Conservation (phyloP, 2,797 vertebrate genomes). For the Podarcis lilfordi region DNA sequence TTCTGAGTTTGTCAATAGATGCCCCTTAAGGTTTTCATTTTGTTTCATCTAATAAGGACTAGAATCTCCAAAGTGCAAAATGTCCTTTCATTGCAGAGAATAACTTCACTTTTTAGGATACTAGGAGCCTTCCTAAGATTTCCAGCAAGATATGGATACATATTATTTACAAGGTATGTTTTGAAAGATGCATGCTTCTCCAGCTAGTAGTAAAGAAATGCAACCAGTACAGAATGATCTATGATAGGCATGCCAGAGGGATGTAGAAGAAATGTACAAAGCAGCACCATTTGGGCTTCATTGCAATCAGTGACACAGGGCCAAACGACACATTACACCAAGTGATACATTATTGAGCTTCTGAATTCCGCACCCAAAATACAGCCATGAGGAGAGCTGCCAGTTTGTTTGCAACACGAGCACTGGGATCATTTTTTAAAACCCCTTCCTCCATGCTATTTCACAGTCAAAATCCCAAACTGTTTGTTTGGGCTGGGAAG, state of each 20-base stretch:
- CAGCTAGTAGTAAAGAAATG: background rate
- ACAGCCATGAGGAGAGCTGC: background rate
- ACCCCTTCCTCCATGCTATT: background rate
- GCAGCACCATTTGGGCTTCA: background rate
- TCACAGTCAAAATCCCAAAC: background rate
- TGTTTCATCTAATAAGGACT: background rate
- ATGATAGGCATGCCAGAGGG: background rate
- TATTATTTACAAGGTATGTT: too few relatives aligned
- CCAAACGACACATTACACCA: background rate
- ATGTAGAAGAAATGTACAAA: background rate
- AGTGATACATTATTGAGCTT: too few relatives aligned
- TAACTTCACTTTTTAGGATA: background rate
- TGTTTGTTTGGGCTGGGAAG: background rate
- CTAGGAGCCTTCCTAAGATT: background rate
- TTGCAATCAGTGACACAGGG: background rate
- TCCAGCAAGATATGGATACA: background rate
- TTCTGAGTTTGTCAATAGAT: too few relatives aligned
- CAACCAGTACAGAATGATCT: accelerated
- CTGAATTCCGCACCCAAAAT: background rate
- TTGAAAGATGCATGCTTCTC: background rate
- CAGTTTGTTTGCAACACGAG: background rate
- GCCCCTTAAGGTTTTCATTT: too few relatives aligned
- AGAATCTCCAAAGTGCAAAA: background rate
- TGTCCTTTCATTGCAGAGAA: background rate
- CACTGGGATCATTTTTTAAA: background rate